A percentile compares a stretch with the other conserved stretches of the same genome.
Conservation (phyloP, 2,888 invertebrate genomes). For the Arrhopalites spinosus region DNA sequence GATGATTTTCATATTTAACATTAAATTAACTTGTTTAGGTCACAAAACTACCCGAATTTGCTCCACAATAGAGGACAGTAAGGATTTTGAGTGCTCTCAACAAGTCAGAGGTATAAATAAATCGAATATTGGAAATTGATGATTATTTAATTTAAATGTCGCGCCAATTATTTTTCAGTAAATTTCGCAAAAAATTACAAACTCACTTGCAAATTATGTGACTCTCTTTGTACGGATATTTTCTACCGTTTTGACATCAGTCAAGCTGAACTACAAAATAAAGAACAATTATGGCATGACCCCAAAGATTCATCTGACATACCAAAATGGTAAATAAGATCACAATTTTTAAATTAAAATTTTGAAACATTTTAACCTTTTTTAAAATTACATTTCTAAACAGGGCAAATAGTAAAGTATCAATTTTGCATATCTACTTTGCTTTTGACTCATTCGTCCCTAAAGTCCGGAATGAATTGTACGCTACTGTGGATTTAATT, state of each 20-base stretch:
- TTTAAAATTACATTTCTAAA: background rate
- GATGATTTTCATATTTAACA: background rate
- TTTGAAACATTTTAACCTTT: background rate
- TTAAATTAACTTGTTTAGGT: slow-evolving; percentile 1
- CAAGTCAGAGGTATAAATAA: background rate
- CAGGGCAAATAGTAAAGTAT: slow-evolving; percentile 47
- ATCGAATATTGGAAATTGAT: background rate
- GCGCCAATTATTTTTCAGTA: background rate
- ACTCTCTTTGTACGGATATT: slow-evolving; percentile 29
- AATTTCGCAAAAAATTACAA: slow-evolving; percentile 12
- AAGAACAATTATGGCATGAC: slow-evolving; percentile 13
- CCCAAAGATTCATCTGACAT: background rate
- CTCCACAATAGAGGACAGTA: background rate
- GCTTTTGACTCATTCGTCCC: slow-evolving; percentile 48
- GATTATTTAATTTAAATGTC: background rate
- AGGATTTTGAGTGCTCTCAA: slow-evolving; percentile 9
- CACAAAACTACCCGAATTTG: background rate
- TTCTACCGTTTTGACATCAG: slow-evolving; percentile 22
- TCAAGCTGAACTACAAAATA: slow-evolving; percentile 22
- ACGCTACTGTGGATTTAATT: slow-evolving; percentile 49
- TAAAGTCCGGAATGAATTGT: slow-evolving; percentile 48
- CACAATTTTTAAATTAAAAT: background rate
- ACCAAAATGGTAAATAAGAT: slow-evolving; percentile 19
- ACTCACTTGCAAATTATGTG: slow-evolving; percentile 15
- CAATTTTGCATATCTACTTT: slow-evolving; percentile 52